Evolutionary conservation across 2,797 vertebrate genomes (phyloP), one percentile per base, ranked within the genome.

Genomic region (Sparus aurata): DNA sequence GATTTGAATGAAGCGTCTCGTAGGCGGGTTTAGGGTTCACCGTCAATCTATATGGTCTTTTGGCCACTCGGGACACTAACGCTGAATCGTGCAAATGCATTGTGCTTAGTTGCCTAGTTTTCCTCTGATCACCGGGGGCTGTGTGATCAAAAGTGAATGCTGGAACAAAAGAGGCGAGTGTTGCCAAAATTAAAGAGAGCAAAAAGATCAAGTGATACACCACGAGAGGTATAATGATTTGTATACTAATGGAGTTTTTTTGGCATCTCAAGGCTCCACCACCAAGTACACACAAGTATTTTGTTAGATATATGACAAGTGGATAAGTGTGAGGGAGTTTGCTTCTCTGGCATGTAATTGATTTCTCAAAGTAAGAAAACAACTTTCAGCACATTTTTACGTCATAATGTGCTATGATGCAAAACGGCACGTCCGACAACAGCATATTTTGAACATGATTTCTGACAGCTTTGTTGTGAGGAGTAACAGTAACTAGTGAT

Each of bases 401-500:
- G 66, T 34, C 20, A 47, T 74, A 70, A 25, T 72, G 43, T 65
- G 30, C 13, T 25, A 11, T 77, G 73, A 80, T 62, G 4, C 53
- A 70, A 79, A 88, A 57, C 62, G 86, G 71, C n/a, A 63, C 9
- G 10, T 69, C n/a, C 73, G 67, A 12, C 80, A 86, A 82, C 69
- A 69, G 64, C 79, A 89, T 81, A 82, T 82, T 90, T 92, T 64
- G 20, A 4, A 52, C 20, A 69, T 83, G 61, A 77, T 69, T 63
- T 89, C 78, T 75, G 89, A 90, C 85, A 77, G 72, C n/a, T 83
- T 73, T 72, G 64, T 23, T 75, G 52, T 72, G 12, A 80, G 52
- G 70, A 80, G 65, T 5, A 55, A 53, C 59, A 34, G 57, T 38
- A 69, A 57, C 79, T 62, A 58, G 47, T 22, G 82, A 82, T 83